Conservation (phyloP, 2,888 invertebrate genomes). For the Drosophila anomalipes region DNA sequence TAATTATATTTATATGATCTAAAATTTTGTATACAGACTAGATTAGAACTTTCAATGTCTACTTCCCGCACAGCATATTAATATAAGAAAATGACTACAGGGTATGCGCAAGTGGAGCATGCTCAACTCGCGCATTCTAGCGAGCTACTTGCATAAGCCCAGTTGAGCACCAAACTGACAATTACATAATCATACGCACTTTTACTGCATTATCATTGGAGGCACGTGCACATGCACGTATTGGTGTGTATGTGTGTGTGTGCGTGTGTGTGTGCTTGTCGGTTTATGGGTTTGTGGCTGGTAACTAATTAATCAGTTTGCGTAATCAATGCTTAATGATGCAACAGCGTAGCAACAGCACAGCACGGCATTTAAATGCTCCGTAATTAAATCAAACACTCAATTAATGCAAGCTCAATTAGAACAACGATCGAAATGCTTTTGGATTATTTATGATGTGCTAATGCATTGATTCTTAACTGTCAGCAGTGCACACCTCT, state of each 20-base stretch:
- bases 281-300: conserved; percentile 15
- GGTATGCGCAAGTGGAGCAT: not conserved
- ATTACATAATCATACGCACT: conserved; percentile 65
- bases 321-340: conserved; percentile 75
- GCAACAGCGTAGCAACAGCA: conserved; percentile 53
- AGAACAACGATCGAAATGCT: conserved; percentile 33
- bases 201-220: conserved; percentile 49
- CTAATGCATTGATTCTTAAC: conserved; percentile 25
- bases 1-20: not conserved
- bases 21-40: not conserved
- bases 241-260: not conserved
- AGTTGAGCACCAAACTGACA: conserved; percentile 27
- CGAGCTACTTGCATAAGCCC: not conserved
- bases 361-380: conserved; percentile 58
- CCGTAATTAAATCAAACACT: conserved; percentile 78
- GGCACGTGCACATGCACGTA: conserved; percentile 1
- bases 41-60: not conserved
- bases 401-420: conserved; percentile 59
- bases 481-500: not conserved
- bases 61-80: not conserved
- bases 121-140: not conserved
- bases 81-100: not conserved
- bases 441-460: conserved; percentile 39
- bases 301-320: conserved; percentile 68
- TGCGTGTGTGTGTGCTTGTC: conserved; percentile 4